Evolutionary conservation across 2,797 vertebrate genomes (phyloP), one percentile per base, ranked within the genome.

Genomic region (Ptychobarbus kaznakovi): DNA sequence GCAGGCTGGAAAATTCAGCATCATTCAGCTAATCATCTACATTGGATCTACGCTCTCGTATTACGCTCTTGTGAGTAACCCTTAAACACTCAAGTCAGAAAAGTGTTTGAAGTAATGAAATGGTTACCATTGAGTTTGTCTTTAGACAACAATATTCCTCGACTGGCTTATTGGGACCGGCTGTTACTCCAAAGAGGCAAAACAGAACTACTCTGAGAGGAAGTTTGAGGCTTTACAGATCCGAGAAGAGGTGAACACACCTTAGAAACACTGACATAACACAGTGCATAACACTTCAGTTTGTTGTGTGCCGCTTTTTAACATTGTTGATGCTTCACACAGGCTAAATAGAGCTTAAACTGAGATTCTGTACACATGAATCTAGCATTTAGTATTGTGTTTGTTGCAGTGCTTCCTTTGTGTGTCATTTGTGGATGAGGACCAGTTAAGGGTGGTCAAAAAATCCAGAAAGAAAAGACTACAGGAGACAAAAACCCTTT

Each of bases 21-120:
- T 98, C 15, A 96, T 97, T 78, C 97, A 97, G 16, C 97, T 97
- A n/a, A 95, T 99, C 93, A 96, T 98, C 91, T 97, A 97, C 89
- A 86, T 97, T 0, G 97, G 97, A 68, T 97, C 97, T 2, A 96
- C 96, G 3, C 86, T 97, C 85, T 95, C 97, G 0, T 94, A 98
- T 44, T 91, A 98, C 13, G 95, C 96, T 0, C 93, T 98, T 95
- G 97, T 99, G 86, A 96, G 96, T 68, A 68, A 75, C 8, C 15
- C 11, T 46, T 18, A 16, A 32, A 22, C 6, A 5, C 20, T 44
- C 38, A 6, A 53, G 40, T 53, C 4, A 3, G 20, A 25, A 83
- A 49, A 61, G 22, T 72, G 3, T 28, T 18, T 83, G 16, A 80
- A 18, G 15, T 46, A 79, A 65, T 56, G 2, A 51, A 38, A 77